Percentiles rank a stretch among this genome's conserved stretches.
Evolutionary conservation across 2,113 vertebrate genomes (phyloP).

Genomic region (Coptodon rendalli): DNA sequence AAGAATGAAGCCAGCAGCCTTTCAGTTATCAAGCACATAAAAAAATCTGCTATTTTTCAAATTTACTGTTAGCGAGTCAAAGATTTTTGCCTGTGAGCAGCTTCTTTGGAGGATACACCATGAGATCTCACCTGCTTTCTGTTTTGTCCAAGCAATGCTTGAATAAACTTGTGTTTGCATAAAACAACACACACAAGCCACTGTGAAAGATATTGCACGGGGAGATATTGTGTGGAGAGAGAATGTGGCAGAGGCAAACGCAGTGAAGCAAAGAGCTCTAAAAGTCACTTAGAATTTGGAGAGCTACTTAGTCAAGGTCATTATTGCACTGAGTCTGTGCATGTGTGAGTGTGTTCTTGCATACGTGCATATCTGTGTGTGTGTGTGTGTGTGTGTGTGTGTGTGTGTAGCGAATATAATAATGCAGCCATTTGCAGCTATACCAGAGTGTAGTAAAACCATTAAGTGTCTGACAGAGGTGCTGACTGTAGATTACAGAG

Average conservation of each 20-base stretch:
- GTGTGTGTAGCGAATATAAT: conserved; percentile 27
- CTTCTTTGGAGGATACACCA: background rate
- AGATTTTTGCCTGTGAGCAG: background rate
- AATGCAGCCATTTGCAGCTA: conserved; percentile 41
- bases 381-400: background rate
- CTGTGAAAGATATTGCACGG: background rate
- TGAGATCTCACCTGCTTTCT: background rate
- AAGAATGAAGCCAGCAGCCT: background rate
- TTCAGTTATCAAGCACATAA: background rate
- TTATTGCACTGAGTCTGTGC: conserved; percentile 28
- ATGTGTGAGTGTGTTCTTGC: conserved; percentile 5
- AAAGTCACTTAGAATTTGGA: conserved; percentile 52
- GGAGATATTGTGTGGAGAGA: background rate
- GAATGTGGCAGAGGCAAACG: conserved; percentile 1
- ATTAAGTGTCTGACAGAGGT: conserved; percentile 53
- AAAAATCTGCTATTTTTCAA: background rate
- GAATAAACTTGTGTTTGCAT: background rate
- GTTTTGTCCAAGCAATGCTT: background rate
- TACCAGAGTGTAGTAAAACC: conserved; percentile 44
- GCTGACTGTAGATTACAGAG: conserved; percentile 50
- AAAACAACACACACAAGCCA: background rate
- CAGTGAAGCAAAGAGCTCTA: conserved; percentile 26
- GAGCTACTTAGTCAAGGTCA: conserved; percentile 62
- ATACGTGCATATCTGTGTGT: background rate
- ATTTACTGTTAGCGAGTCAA: background rate